Evolutionary conservation across 2,797 vertebrate genomes (phyloP).

Genomic region (Silurus aristotelis): DNA sequence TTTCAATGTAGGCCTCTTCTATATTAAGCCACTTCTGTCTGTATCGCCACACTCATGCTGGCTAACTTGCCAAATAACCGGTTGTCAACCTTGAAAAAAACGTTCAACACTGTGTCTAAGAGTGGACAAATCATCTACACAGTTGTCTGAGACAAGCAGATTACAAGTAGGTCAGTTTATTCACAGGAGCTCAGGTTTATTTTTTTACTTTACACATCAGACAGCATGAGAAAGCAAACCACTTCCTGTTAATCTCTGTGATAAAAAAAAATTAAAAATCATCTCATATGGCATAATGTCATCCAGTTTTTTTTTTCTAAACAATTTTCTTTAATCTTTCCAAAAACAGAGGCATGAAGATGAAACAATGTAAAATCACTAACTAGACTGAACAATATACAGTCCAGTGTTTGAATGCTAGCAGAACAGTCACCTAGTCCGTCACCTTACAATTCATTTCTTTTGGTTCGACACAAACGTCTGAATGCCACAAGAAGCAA

Average conservation of each 20-base stretch:
- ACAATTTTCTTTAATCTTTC: not conserved
- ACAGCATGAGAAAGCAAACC: not conserved
- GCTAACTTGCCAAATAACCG: not conserved
- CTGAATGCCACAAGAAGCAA: no score
- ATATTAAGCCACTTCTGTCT: slow-evolving; percentile 44
- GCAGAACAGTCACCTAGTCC: not conserved
- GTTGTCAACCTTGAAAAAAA: not conserved
- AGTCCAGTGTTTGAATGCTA: not conserved
- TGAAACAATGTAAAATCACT: not conserved
- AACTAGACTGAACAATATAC: no score
- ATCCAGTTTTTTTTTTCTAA: not conserved
- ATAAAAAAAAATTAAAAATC: no score
- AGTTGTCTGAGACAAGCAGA: not conserved
- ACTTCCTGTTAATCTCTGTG: not conserved
- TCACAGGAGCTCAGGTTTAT: not conserved
- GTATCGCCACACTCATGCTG: slow-evolving; percentile 29
- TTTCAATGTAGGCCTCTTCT: slow-evolving; percentile 35
- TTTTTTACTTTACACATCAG: not conserved
- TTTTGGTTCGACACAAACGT: no score
- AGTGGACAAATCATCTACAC: not conserved
- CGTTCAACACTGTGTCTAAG: not conserved
- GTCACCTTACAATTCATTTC: not conserved
- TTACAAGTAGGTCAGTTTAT: not conserved
- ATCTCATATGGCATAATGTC: no score
- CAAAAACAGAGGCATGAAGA: not conserved